phyloP scores from a whole-genome alignment of 1,140 invertebrate genomes.

The Lepidurus apus region DNA sequence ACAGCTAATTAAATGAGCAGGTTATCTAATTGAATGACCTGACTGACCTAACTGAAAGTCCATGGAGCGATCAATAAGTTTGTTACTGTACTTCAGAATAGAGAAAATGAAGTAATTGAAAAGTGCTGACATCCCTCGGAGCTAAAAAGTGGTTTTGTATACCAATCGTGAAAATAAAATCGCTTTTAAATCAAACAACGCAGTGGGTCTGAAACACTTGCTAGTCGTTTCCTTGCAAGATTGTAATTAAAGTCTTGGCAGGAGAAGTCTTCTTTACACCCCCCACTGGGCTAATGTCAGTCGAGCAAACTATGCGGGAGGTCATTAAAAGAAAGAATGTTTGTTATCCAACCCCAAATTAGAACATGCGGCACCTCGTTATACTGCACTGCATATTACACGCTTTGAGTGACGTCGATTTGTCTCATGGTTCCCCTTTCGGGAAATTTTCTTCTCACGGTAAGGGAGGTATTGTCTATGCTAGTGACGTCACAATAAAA shows the following conservation, averaged over 20 bases:
- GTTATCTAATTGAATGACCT: background rate
- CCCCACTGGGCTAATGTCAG: background rate
- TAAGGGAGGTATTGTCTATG: background rate
- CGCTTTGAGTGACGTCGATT: constrained; percentile 7
- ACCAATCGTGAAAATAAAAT: too few species aligned
- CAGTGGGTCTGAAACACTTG: background rate
- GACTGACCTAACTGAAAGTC: background rate
- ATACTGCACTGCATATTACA: constrained; percentile 2
- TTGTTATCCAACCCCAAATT: constrained; percentile 15
- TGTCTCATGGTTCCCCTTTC: background rate
- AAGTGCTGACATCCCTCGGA: background rate
- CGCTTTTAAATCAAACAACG: background rate
- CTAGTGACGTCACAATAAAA: background rate
- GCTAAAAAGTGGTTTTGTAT: too few species aligned
- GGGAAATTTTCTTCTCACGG: background rate
- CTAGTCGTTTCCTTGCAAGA: background rate
- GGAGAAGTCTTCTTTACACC: constrained; percentile 13
- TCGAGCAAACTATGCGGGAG: background rate
- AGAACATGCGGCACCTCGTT: background rate
- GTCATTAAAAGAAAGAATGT: background rate
- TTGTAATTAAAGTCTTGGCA: constrained; percentile 16
- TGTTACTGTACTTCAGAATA: background rate
- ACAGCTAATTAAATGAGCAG: background rate
- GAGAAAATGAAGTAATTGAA: background rate
- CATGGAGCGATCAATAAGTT: background rate